Evolutionary conservation across 2,113 vertebrate genomes (phyloP), one percentile per base, ranked within the genome.

Genomic region (Lepidothrix coronata): DNA sequence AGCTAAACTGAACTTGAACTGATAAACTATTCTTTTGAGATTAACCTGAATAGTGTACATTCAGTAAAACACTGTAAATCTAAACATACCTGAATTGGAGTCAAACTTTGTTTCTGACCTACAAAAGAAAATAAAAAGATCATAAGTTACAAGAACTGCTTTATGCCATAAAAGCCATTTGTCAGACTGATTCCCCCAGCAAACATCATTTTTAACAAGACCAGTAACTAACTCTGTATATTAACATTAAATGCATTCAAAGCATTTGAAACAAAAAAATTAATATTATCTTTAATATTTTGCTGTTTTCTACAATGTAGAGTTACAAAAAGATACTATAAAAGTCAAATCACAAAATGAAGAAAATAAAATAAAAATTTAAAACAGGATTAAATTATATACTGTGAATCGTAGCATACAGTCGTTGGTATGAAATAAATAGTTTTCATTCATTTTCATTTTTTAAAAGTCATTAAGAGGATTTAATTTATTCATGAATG

Each of bases 31-130:
- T 97, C 96, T 95, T 97, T 88, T 97, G 97, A 98, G 96, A 96
- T 97, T 97, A 97, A 97, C 86, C 88, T 95, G 97, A 97, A 96
- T 92, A 95, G 94, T 85, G 95, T 89, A 95, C 89, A 91, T 91
- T 97, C 88, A 97, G 85, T 96, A 97, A 97, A 97, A 96, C 91
- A 96, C 94, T 93, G 95, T 96, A 96, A 97, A 97, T 97, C 76
- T 97, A 97, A 98, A 98, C 98, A 97, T 98, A 99, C 99, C 99
- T 98, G 99, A 99, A 93, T 98, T 98, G 9, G 99, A 99, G 98
- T 99, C 99, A 98, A 99, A 99, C 97, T 99, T 99, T 70, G 98
- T 98, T 97, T 97, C 98, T 66, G 99, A 99, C 97, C 99, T 99
- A 93, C 31, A 98, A 98, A 93, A 79, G 46, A 78, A 98, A 96